Evolutionary conservation across 2,888 invertebrate species (phyloP).

Genomic region (Autographa pulchrina): DNA sequence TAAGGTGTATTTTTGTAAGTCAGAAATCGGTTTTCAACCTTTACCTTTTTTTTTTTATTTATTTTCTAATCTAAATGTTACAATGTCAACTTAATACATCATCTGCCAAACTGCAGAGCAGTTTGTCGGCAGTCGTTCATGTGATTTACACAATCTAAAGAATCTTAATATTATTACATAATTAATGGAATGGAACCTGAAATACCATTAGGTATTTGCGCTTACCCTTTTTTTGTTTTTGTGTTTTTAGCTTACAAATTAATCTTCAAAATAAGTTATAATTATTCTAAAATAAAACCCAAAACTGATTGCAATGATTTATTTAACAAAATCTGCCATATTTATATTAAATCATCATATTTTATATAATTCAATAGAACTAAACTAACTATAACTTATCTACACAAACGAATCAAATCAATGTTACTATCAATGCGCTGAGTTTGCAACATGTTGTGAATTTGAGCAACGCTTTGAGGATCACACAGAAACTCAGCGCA

Average conservation of each 20-base stretch:
- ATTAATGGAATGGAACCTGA: no score
- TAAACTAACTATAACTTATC: conserved; percentile 45
- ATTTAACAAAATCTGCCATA: conserved; percentile 69
- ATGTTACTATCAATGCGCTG: conserved; percentile 5
- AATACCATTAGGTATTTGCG: no score
- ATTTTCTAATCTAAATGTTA: no score
- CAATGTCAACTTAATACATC: no score
- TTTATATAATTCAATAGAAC: conserved; percentile 40
- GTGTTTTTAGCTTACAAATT: no score
- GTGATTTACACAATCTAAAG: no score
- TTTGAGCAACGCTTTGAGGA: not conserved
- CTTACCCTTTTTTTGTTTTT: no score
- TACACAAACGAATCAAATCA: conserved; percentile 11
- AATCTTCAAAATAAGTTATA: no score
- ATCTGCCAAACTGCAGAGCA: no score
- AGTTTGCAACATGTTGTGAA: conserved; percentile 12
- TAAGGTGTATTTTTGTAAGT: not conserved
- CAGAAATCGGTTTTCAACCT: not conserved
- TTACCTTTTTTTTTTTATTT: no score
- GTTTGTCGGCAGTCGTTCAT: no score
- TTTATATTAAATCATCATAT: conserved; percentile 51
- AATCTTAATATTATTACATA: no score
- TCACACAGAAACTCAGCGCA: conserved; percentile 28
- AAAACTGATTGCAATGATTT: conserved; percentile 66
- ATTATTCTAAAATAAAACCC: conserved; percentile 51